phyloP scores from a whole-genome alignment of 2,797 vertebrate species.

The Avahi laniger region DNA sequence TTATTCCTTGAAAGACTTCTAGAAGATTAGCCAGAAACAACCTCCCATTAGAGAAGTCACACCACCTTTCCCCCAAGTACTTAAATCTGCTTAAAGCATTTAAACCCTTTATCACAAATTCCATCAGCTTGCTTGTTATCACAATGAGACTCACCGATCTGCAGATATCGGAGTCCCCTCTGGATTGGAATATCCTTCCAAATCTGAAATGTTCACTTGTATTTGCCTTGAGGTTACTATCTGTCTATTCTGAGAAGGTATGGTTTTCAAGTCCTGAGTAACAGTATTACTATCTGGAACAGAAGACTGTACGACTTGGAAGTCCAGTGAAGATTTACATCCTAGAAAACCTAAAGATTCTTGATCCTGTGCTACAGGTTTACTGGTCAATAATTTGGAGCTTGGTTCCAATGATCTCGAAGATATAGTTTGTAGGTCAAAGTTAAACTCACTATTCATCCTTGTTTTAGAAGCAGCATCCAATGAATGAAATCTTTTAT shows the following conservation, averaged over 20 bases:
- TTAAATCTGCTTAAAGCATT: constrained; percentile 49
- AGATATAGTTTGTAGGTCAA: not conserved
- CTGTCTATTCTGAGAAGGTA: constrained; percentile 56
- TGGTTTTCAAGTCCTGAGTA: constrained; percentile 70
- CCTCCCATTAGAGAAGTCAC: constrained; percentile 16
- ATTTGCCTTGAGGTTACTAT: constrained; percentile 63
- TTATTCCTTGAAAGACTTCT: constrained; percentile 50
- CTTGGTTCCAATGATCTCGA: constrained; percentile 37
- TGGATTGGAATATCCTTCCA: constrained; percentile 39
- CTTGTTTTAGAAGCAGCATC: constrained; percentile 8
- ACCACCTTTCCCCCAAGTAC: not conserved
- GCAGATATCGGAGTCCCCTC: constrained; percentile 61
- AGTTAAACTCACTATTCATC: not conserved
- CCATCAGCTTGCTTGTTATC: constrained; percentile 56
- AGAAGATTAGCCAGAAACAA: constrained; percentile 38
- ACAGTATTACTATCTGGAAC: constrained; percentile 58
- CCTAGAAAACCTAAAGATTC: constrained; percentile 52
- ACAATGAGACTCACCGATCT: constrained; percentile 75
- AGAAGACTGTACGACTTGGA: constrained; percentile 44
- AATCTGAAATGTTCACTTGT: constrained; percentile 21
- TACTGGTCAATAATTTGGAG: constrained; percentile 44
- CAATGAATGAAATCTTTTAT: constrained; percentile 4
- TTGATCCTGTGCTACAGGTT: constrained; percentile 45
- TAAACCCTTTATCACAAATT: constrained; percentile 57
- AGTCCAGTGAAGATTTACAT: constrained; percentile 64